A percentile compares a stretch with the other conserved stretches of the same genome.
These are phyloP conservation scores for Vireo griseus DNA, from an alignment of 2,797 vertebrate species.

Conservation along the genomic window DNA sequence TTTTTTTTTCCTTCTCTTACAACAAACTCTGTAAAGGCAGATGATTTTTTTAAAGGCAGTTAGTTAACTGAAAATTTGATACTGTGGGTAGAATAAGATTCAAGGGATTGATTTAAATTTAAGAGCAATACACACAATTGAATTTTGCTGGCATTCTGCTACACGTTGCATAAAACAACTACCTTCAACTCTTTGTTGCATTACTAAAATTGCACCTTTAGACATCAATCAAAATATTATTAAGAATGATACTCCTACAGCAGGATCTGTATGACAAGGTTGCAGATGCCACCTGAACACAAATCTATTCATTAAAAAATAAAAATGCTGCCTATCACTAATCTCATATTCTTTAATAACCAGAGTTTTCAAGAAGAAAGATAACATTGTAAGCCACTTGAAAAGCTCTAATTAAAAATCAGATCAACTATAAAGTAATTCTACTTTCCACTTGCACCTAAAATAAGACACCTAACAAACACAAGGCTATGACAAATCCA, in stretches of 20 bases:
- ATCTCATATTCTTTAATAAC: background rate
- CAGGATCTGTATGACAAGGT: background rate
- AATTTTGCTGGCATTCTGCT: background rate
- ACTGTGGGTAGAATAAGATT: background rate
- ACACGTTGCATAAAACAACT: background rate
- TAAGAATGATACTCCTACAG: background rate
- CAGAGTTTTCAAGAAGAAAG: background rate
- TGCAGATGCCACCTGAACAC: background rate
- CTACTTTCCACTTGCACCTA: conserved; percentile 48
- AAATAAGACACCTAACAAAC: conserved; percentile 28
- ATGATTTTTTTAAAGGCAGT: background rate
- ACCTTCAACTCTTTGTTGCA: background rate
- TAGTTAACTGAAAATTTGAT: background rate
- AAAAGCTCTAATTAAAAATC: conserved; percentile 61
- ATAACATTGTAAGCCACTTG: conserved; percentile 16
- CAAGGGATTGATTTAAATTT: background rate
- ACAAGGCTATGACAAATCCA: conserved; percentile 18
- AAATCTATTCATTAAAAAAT: background rate
- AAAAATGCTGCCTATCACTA: background rate
- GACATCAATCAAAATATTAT: background rate
- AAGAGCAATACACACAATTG: background rate
- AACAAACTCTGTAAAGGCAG: background rate
- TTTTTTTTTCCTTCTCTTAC: background rate
- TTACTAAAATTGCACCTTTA: background rate
- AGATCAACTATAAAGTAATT: conserved; percentile 56